Evolutionary conservation across 2,113 vertebrate species (phyloP), one percentile per base, ranked within the genome.

Genomic region (Zosterops hypoxanthus): DNA sequence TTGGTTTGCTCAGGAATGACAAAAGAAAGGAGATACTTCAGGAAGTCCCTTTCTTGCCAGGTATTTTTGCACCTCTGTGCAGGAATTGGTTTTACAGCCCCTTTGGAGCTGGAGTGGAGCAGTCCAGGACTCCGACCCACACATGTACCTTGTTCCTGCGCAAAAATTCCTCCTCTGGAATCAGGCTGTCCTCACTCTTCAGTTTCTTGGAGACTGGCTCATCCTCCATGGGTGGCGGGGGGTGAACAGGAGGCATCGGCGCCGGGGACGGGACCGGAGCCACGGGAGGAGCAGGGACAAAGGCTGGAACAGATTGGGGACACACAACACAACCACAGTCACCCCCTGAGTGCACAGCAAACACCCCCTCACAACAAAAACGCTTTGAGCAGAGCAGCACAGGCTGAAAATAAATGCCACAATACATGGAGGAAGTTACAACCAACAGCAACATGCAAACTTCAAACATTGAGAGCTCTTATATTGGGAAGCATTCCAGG

Each of bases 121-220:
- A 39, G 41, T 42, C 64, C 71, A 14, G 14, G 41, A 19, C 41
- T 60, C 59, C 3, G 6, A 33, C 3, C 22, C 52, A 6, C 52
- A 14, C 16, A 9, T 3, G 2, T 36, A 99, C 99, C 99, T 99
- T 99, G 98, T 98, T 99, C 92, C 99, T 98, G 82, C 99, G 99
- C 23, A 99, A 98, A 68, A 99, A 99, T 71, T 99, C 99, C 50
- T 99, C 99, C 94, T 99, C 99, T 15, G 99, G 99, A 66, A 99
- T 99, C 33, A 99, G 98, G 94, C 99, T 99, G 44, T 99, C 99
- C 93, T 99, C 99, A 0, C 98, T 99, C 98, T 99, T 99, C 97
- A 99, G 98, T 91, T 99, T 99, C 98, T 99, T 99, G 65, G 96
- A 99, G 78, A 98, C 81, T 2, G 99, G 99, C 84, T 99, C 99